Conservation (phyloP, 2,797 vertebrate genomes). For the Cuculus canorus region DNA sequence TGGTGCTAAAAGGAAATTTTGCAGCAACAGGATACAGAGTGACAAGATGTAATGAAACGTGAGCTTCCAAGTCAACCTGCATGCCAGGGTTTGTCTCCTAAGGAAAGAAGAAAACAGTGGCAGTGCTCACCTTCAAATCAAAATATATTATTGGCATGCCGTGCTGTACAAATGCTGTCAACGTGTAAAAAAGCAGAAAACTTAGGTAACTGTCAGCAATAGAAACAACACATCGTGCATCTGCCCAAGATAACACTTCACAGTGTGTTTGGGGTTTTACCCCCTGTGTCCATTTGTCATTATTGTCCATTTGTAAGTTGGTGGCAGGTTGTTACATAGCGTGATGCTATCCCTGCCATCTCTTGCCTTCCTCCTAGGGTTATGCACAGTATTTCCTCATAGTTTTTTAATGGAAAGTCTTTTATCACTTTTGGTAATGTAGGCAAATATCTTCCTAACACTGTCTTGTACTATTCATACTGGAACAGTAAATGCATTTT, state of each 20-base stretch:
- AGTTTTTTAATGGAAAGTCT: constrained; percentile 73
- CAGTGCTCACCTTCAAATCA: constrained; percentile 33
- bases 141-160: constrained; percentile 36
- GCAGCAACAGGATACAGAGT: background rate
- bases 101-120: background rate
- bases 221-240: background rate
- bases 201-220: constrained; percentile 46
- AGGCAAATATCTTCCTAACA: constrained; percentile 55
- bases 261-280: constrained; percentile 67
- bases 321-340: constrained; percentile 73
- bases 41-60: background rate
- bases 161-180: background rate
- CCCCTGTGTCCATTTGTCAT: constrained; percentile 73
- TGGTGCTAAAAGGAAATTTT: background rate
- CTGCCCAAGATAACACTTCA: constrained; percentile 57
- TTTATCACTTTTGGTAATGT: constrained; percentile 70
- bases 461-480: constrained; percentile 26
- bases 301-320: constrained; percentile 69
- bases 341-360: constrained; percentile 68
- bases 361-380: constrained; percentile 74
- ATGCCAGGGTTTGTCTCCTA: background rate
- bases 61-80: background rate
- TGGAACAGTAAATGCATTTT: constrained; percentile 17
- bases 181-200: constrained; percentile 41
- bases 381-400: constrained; percentile 70